Evolutionary conservation across 2,797 vertebrate genomes (phyloP).

Genomic region (Scarus forsteni): DNA sequence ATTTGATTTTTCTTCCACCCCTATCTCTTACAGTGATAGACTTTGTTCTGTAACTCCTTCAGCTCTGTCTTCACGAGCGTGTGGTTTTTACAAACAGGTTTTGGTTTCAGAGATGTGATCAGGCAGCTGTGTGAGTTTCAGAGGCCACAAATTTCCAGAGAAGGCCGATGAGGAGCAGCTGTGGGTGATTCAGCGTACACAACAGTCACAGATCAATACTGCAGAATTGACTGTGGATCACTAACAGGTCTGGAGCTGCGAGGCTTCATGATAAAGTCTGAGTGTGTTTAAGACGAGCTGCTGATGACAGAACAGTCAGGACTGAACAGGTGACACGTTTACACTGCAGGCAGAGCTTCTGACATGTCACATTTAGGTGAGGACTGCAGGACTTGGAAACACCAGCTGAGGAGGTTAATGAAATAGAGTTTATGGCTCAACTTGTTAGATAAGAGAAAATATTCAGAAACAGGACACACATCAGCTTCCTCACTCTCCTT

Average conservation of each 20-base stretch:
- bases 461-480: too few species aligned
- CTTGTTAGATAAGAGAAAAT: too few species aligned
- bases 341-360: not conserved
- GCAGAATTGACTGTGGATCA: not conserved
- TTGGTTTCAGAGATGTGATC: not conserved
- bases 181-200: constrained; percentile 1
- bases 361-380: not conserved
- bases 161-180: constrained; percentile 7
- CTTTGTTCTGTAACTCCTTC: not conserved
- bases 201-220: not conserved
- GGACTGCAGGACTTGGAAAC: too few species aligned
- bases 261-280: not conserved
- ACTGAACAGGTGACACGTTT: not conserved
- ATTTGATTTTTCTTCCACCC: too few species aligned
- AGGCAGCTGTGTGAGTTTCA: not conserved
- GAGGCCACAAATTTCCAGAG: not conserved
- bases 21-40: not conserved
- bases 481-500: too few species aligned
- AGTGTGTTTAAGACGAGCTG: not conserved
- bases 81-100: not conserved
- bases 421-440: too few species aligned
- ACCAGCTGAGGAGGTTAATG: too few species aligned
- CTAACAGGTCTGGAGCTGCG: not conserved
- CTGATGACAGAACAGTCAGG: not conserved
- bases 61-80: too few species aligned